These are phyloP conservation scores for Egretta garzetta DNA, from an alignment of 2,113 vertebrate species.

Conservation along the genomic window DNA sequence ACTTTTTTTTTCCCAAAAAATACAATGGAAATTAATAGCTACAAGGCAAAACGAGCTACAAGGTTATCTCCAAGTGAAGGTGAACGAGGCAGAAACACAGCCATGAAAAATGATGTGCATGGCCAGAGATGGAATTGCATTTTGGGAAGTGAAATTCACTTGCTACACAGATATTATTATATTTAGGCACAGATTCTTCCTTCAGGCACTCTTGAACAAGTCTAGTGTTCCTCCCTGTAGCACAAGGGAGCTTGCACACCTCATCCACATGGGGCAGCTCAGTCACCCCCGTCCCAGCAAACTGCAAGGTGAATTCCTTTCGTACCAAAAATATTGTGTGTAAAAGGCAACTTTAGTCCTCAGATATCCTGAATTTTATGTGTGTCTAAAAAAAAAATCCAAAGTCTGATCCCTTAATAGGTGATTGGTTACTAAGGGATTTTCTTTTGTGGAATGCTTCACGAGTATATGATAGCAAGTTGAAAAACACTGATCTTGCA, in stretches of 20 bases:
- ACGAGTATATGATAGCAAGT: background rate
- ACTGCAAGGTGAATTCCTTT: background rate
- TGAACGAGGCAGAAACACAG: background rate
- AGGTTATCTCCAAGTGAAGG: background rate
- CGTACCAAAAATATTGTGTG: background rate
- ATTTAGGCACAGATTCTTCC: background rate
- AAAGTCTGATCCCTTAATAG: background rate
- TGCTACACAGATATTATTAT: background rate
- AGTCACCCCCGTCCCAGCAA: background rate
- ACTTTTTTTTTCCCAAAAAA: background rate
- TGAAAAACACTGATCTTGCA: background rate
- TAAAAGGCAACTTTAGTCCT: background rate
- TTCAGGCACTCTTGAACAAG: background rate
- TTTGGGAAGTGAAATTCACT: background rate
- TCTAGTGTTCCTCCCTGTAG: background rate
- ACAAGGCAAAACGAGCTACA: background rate
- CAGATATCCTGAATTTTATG: background rate
- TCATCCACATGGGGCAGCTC: background rate
- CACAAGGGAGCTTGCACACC: background rate
- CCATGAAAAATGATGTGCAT: background rate
- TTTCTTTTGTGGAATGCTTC: background rate
- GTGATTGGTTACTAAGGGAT: background rate
- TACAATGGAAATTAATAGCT: background rate
- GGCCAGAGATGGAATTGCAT: background rate
- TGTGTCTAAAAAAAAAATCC: background rate